These are phyloP conservation scores for Drosophila nigromelanica DNA, from an alignment of 1,140 invertebrate species.

Conservation along the genomic window DNA sequence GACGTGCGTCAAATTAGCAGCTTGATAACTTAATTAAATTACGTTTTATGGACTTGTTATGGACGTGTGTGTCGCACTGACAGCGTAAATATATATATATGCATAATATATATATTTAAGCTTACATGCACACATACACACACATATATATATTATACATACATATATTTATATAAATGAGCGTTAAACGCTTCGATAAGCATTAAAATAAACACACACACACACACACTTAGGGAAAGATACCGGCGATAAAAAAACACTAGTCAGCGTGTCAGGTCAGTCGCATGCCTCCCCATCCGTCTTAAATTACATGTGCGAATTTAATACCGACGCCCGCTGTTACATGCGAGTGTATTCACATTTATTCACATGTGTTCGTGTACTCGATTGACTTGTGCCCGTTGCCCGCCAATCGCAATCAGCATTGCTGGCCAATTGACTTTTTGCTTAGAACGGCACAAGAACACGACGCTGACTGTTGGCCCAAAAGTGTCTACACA, in stretches of 20 bases:
- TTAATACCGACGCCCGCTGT: neutral
- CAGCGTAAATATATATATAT: neutral
- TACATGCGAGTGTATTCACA: neutral
- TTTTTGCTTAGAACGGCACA: constrained; percentile 33
- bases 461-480: constrained; percentile 30
- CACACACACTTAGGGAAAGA: neutral
- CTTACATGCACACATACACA: neutral
- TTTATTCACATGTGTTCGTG: neutral
- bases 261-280: constrained; percentile 9
- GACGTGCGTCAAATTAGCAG: constrained; percentile 14
- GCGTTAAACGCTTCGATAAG: constrained; percentile 30
- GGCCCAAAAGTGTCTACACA: constrained; percentile 9
- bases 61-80: neutral
- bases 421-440: constrained; percentile 7
- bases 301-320: constrained; percentile 11
- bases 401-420: no score
- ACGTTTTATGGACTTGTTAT: constrained; percentile 21
- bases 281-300: constrained; percentile 1
- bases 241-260: neutral
- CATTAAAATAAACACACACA: constrained; percentile 18
- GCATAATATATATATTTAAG: neutral
- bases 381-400: constrained; percentile 3
- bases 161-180: neutral
- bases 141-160: neutral
- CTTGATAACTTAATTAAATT: constrained; percentile 46